Conservation (phyloP, 2,888 invertebrate species). For the Drosophila ustulata region DNA sequence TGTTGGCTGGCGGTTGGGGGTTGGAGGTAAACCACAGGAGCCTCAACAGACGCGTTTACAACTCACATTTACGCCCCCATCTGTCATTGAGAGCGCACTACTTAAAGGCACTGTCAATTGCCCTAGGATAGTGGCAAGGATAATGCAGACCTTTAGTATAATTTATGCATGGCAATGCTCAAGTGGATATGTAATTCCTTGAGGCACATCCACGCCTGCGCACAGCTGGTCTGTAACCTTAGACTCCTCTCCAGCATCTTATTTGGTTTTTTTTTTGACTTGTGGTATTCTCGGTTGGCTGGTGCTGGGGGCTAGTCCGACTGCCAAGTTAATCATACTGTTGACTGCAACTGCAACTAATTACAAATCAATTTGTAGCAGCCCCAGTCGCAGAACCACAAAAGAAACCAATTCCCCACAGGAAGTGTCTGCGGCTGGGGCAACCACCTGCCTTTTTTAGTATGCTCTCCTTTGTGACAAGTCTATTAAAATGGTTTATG, state of each 20-base stretch:
- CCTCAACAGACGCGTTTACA: slow-evolving; percentile 62
- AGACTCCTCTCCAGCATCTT: slow-evolving; percentile 31
- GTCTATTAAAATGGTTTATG: slow-evolving; percentile 44
- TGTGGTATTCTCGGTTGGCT: slow-evolving; percentile 14
- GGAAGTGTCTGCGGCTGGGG: slow-evolving; percentile 44
- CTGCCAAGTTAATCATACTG: slow-evolving; percentile 68
- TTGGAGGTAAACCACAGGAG: slow-evolving; percentile 50
- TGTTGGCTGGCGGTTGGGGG: slow-evolving; percentile 32
- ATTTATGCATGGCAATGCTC: slow-evolving; percentile 64
- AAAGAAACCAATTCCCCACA: slow-evolving; percentile 59
- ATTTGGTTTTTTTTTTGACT: background rate
- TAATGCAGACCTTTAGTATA: slow-evolving; percentile 48
- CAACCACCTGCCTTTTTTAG: slow-evolving; percentile 41
- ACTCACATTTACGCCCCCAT: slow-evolving; percentile 54
- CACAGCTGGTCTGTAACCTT: slow-evolving; percentile 63
- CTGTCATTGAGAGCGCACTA: slow-evolving; percentile 38
- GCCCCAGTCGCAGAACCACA: slow-evolving; percentile 51
- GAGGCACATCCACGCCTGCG: slow-evolving; percentile 63
- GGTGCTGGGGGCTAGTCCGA: slow-evolving; percentile 50
- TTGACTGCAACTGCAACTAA: slow-evolving; percentile 82
- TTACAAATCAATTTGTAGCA: slow-evolving; percentile 83
- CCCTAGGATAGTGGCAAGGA: slow-evolving; percentile 44
- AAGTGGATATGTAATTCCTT: slow-evolving; percentile 62
- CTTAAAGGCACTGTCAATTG: slow-evolving; percentile 72
- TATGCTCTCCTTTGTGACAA: slow-evolving; percentile 53